phyloP scores from a whole-genome alignment of 2,113 vertebrate species.

The Acinonyx jubatus region DNA sequence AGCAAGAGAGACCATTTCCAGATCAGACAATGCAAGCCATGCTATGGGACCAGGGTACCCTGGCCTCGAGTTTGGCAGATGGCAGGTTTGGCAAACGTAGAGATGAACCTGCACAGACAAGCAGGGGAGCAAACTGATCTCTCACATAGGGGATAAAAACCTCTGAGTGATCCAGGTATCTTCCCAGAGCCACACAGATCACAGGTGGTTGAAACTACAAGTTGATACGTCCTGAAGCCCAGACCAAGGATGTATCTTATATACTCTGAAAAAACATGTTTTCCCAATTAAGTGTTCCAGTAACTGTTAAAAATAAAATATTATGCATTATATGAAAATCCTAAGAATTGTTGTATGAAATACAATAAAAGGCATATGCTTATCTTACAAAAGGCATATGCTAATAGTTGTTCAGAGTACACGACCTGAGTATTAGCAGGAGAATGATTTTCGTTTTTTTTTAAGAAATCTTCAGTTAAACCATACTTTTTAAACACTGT shows the following conservation, averaged over 20 bases:
- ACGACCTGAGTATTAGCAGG: background rate
- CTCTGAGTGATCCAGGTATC: no score
- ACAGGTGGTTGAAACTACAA: background rate
- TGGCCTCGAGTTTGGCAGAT: background rate
- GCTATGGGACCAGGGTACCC: accelerated
- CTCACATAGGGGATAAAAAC: background rate
- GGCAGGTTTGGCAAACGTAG: background rate
- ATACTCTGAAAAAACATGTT: background rate
- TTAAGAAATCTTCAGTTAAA: background rate
- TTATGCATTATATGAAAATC: background rate
- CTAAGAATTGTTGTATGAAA: background rate
- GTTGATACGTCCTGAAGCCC: background rate
- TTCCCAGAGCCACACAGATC: background rate
- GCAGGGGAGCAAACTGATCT: background rate
- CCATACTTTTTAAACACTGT: background rate
- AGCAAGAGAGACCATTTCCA: background rate
- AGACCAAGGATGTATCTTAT: background rate
- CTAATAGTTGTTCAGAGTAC: background rate
- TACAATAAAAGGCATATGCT: background rate
- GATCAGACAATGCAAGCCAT: background rate
- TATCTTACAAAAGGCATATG: background rate
- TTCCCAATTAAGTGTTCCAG: background rate
- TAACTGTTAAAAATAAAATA: background rate
- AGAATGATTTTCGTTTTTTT: background rate
- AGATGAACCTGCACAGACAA: background rate